These are phyloP conservation scores for Aix galericulata DNA, from an alignment of 2,113 vertebrate species.

Conservation along the genomic window DNA sequence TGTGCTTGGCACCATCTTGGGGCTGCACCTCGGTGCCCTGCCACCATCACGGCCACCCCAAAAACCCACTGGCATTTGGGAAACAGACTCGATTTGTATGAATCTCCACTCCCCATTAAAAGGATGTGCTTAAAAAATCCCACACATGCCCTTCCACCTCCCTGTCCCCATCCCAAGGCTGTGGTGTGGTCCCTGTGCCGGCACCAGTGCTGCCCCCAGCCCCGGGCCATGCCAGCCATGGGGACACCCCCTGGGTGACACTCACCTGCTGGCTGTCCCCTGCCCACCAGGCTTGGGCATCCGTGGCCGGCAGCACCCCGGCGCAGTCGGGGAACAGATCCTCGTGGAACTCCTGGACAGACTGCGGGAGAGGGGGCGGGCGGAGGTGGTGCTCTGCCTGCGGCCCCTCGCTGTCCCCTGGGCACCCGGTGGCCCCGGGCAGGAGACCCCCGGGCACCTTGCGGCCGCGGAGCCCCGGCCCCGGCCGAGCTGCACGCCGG, in stretches of 20 bases:
- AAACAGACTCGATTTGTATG: background rate
- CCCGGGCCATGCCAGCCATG: fast-evolving
- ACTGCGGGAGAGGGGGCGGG: conserved; percentile 44
- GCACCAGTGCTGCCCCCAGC: background rate
- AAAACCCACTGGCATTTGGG: background rate
- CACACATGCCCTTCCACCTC: background rate
- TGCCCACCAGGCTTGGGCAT: conserved; percentile 87
- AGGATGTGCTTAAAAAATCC: background rate
- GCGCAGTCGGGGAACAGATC: conserved; percentile 90
- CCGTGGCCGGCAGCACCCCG: conserved; percentile 77
- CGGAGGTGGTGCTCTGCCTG: background rate
- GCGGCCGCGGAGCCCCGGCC: fast-evolving
- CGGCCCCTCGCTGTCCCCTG: background rate
- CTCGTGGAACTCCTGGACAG: conserved; percentile 87
- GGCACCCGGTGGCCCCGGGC: background rate
- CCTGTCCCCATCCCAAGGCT: background rate
- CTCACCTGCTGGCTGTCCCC: conserved; percentile 89
- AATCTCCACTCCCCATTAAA: background rate
- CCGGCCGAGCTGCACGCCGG: fast-evolving
- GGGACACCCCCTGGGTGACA: fast-evolving
- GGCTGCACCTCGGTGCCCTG: background rate
- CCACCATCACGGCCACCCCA: background rate
- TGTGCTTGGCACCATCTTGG: too few species aligned
- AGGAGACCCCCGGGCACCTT: background rate
- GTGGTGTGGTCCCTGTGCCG: background rate